A percentile compares a stretch with the other conserved stretches of the same genome.
Evolutionary conservation across 2,797 vertebrate genomes (phyloP).

Genomic region (Darevskia mixta): DNA sequence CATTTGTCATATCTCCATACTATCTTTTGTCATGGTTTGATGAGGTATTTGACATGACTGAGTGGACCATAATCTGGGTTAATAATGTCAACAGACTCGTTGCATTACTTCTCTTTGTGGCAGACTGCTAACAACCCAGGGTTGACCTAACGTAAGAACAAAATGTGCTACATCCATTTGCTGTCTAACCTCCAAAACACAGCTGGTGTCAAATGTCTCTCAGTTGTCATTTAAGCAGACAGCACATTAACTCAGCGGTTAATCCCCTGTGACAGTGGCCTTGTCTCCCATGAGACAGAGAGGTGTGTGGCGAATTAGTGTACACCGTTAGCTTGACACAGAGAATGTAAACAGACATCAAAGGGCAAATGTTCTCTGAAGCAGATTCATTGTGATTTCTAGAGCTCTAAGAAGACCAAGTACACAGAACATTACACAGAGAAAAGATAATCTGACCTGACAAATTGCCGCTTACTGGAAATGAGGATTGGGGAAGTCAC

Average conservation of each 20-base stretch:
- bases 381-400: conserved; percentile 5
- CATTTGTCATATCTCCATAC: neutral
- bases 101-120: conserved; percentile 7
- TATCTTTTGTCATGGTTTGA: neutral
- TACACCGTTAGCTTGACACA: neutral
- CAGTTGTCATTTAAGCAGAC: conserved; percentile 36
- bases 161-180: neutral
- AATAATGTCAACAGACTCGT: neutral
- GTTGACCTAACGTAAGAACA: conserved; percentile 23
- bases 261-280: conserved; percentile 32
- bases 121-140: conserved; percentile 4
- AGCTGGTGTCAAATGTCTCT: neutral
- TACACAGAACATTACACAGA: conserved; percentile 42
- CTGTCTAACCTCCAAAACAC: neutral
- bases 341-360: conserved; percentile 38
- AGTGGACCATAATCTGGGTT: neutral
- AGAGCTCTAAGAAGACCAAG: conserved; percentile 16
- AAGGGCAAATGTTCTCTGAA: conserved; percentile 41
- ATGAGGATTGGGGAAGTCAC: conserved; percentile 29
- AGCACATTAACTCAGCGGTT: conserved; percentile 40
- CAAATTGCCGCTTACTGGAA: conserved; percentile 12
- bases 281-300: conserved; percentile 33
- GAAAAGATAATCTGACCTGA: conserved; percentile 23
- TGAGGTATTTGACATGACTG: neutral
- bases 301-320: conserved; percentile 36